Conservation (phyloP, 2,888 invertebrate genomes). For the Heliconius ethilla region DNA sequence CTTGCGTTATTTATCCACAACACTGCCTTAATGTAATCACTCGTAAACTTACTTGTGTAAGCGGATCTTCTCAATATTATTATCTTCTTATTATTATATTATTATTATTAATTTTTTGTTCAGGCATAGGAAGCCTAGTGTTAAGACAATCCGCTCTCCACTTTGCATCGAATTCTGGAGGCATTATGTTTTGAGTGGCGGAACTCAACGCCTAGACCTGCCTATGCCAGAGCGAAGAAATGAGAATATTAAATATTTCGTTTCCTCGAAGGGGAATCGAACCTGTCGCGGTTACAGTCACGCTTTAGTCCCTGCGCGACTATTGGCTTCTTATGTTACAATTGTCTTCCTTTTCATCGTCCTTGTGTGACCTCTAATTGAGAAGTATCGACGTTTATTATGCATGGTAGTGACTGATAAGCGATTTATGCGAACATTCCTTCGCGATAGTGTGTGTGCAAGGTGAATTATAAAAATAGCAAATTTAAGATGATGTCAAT, state of each 20-base stretch:
- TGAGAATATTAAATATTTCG: too few relatives aligned
- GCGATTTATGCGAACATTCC: constrained; percentile 44
- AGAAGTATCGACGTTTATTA: constrained; percentile 19
- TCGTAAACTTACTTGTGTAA: constrained; percentile 48
- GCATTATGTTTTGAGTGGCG: too few relatives aligned
- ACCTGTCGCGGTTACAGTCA: too few relatives aligned
- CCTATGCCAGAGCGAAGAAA: too few relatives aligned
- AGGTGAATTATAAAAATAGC: constrained; percentile 17
- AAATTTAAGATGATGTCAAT: not conserved
- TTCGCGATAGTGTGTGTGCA: constrained; percentile 40
- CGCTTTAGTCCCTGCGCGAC: too few relatives aligned
- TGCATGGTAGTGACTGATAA: constrained; percentile 37
- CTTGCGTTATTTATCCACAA: constrained; percentile 58
- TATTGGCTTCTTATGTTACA: not conserved
- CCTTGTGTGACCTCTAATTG: constrained; percentile 25
- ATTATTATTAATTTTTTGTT: not conserved
- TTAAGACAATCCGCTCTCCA: too few relatives aligned
- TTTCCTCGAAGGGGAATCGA: too few relatives aligned
- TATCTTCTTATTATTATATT: too few relatives aligned
- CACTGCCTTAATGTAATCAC: constrained; percentile 61
- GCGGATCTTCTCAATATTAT: constrained; percentile 10
- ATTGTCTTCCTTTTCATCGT: constrained; percentile 9
- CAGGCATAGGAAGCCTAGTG: too few relatives aligned
- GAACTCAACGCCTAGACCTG: too few relatives aligned
- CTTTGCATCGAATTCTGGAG: too few relatives aligned